phyloP scores from a whole-genome alignment of 2,797 vertebrate genomes.

The Leptoclinus maculatus region DNA sequence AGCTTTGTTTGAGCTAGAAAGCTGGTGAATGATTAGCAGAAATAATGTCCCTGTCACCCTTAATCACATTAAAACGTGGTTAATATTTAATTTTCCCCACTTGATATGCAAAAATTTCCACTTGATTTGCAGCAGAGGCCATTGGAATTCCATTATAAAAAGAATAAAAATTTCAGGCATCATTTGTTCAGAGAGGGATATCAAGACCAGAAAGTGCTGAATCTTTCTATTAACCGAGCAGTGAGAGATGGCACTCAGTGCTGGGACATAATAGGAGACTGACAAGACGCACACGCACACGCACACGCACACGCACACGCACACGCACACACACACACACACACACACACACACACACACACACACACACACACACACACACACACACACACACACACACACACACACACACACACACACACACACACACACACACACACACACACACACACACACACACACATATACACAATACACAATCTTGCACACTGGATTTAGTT shows the following conservation, averaged over 20 bases:
- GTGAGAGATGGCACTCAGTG: constrained; percentile 91
- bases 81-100: constrained; percentile 99
- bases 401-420: constrained; percentile 19
- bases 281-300: constrained; percentile 58
- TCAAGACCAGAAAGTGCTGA: constrained; percentile 96
- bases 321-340: constrained; percentile 12
- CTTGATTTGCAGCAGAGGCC: constrained; percentile 99
- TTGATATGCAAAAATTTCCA: constrained; percentile 99
- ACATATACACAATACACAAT: constrained; percentile 18
- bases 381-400: constrained; percentile 20
- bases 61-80: constrained; percentile 99
- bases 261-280: constrained; percentile 75
- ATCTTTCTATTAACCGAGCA: constrained; percentile 94
- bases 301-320: constrained; percentile 23
- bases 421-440: constrained; percentile 18
- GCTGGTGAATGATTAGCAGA: constrained; percentile 99
- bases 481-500: constrained; percentile 23
- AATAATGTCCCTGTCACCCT: constrained; percentile 99
- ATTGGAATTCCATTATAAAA: constrained; percentile 99
- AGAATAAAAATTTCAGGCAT: constrained; percentile 99
- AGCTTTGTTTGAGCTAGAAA: constrained; percentile 95
- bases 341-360: constrained; percentile 21
- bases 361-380: constrained; percentile 25
- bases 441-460: constrained; percentile 23
- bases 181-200: constrained; percentile 99